Conservation (phyloP, 2,113 vertebrate species). For the Eidolon helvum region DNA sequence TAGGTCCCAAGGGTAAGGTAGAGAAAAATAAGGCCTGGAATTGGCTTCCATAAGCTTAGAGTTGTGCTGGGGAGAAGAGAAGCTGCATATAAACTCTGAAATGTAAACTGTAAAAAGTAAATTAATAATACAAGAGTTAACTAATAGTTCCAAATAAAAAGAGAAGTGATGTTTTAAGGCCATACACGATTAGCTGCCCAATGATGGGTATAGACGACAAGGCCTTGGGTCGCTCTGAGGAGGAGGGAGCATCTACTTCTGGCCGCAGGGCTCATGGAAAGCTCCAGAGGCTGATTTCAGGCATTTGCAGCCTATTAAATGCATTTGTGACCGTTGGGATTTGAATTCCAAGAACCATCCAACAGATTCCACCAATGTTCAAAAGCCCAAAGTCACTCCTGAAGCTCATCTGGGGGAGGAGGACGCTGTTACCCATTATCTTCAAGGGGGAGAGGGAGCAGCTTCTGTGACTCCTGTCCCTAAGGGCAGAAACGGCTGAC, state of each 20-base stretch:
- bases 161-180: background rate
- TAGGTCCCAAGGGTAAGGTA: background rate
- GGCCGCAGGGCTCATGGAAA: background rate
- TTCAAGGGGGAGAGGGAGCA: background rate
- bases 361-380: background rate
- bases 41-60: background rate
- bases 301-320: background rate
- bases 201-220: conserved; percentile 8
- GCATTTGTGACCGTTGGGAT: background rate
- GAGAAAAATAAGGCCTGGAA: background rate
- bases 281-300: background rate
- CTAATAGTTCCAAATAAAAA: conserved; percentile 42
- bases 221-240: background rate
- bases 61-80: background rate
- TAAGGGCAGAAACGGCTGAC: background rate
- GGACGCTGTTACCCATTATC: background rate
- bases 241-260: background rate
- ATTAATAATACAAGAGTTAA: conserved; percentile 58
- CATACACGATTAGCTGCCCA: conserved; percentile 27
- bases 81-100: conserved; percentile 4
- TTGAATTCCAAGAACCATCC: background rate
- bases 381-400: background rate
- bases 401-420: fast-evolving
- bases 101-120: conserved; percentile 24
- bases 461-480: background rate